phyloP scores from a whole-genome alignment of 2,113 vertebrate species.

The Probosciger aterrimus region DNA sequence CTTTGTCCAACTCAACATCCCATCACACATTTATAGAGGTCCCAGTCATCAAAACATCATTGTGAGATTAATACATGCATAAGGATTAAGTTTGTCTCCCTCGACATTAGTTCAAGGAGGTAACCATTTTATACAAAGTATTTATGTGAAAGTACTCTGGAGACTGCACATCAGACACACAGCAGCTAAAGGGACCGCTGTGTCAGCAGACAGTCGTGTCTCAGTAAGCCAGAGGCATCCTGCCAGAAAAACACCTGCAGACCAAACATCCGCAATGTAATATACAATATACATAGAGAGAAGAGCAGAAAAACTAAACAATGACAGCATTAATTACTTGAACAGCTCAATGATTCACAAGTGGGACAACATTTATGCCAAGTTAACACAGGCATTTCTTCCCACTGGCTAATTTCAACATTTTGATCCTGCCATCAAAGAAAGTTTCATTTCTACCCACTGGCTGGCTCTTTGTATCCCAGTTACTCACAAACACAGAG shows the following conservation, averaged over 20 bases:
- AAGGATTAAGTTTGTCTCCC: background rate
- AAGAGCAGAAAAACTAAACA: background rate
- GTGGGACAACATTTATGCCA: background rate
- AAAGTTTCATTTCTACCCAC: background rate
- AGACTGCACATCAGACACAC: background rate
- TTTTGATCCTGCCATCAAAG: background rate
- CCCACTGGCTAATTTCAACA: background rate
- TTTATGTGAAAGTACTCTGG: background rate
- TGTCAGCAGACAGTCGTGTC: constrained; percentile 6
- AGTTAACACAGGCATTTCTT: background rate
- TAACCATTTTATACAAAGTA: background rate
- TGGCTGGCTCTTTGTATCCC: background rate
- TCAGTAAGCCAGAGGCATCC: background rate
- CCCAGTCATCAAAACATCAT: background rate
- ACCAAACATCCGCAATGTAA: background rate
- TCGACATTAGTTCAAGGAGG: background rate
- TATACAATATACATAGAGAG: background rate
- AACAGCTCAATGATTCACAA: background rate
- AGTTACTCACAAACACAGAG: background rate
- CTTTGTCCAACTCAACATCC: background rate
- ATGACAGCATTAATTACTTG: background rate
- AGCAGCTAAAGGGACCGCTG: background rate
- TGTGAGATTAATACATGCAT: background rate
- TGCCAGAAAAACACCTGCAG: constrained; percentile 49
- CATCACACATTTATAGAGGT: background rate